These are phyloP conservation scores for Clitarchus hookeri DNA, from an alignment of 2,888 invertebrate species.

Conservation along the genomic window DNA sequence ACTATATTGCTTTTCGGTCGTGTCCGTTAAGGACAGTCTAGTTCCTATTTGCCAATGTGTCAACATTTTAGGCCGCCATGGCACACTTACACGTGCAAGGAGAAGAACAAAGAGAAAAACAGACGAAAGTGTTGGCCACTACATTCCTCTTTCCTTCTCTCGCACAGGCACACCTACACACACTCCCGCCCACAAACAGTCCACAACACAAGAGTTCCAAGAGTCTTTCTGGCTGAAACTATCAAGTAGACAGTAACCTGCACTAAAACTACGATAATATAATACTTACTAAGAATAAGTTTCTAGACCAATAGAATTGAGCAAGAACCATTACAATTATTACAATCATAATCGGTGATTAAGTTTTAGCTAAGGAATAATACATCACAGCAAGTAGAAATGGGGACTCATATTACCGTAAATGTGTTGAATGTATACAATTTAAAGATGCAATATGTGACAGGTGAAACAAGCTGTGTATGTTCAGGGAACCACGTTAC, in stretches of 20 bases:
- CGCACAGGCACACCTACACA: background rate
- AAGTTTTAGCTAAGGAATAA: slow-evolving; percentile 26
- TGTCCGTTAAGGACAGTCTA: background rate
- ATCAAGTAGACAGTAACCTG: background rate
- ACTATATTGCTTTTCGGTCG: background rate
- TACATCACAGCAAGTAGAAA: slow-evolving; percentile 41
- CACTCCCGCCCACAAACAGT: background rate
- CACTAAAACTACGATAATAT: background rate
- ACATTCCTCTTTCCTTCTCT: background rate
- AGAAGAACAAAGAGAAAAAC: background rate
- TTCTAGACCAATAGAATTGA: slow-evolving; percentile 9
- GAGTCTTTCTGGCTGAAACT: background rate
- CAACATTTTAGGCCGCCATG: background rate
- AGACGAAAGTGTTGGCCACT: background rate
- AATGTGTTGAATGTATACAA: background rate
- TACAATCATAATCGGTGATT: background rate
- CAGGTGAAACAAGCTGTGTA: background rate
- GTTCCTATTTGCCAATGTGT: background rate
- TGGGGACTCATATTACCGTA: slow-evolving; percentile 24
- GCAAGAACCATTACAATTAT: slow-evolving; percentile 14
- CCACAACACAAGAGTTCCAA: background rate
- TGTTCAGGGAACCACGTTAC: background rate
- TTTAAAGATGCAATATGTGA: background rate
- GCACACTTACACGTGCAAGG: background rate
- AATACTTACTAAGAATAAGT: background rate